Evolutionary conservation across 2,888 invertebrate species (phyloP).

Genomic region (Agrotis segetum): DNA sequence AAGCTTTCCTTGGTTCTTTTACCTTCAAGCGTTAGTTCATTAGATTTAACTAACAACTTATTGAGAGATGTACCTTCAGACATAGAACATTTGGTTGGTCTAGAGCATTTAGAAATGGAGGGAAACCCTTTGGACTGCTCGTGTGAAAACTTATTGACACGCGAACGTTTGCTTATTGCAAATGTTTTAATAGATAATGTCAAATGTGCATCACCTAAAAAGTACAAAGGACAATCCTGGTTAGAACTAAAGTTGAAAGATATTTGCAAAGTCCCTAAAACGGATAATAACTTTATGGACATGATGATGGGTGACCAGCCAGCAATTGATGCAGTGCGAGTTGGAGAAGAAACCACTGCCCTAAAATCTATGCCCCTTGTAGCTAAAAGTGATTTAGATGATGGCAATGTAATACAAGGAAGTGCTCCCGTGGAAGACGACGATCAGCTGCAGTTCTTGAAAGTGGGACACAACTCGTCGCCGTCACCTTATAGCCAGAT

Average conservation of each 20-base stretch:
- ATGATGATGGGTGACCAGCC: constrained; percentile 93
- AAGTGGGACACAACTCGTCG: constrained; percentile 75
- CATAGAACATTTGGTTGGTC: constrained; percentile 87
- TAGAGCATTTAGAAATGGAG: constrained; percentile 92
- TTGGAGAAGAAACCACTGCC: constrained; percentile 82
- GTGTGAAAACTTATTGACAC: constrained; percentile 92
- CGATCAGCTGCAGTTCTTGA: constrained; percentile 83
- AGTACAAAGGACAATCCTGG: constrained; percentile 89
- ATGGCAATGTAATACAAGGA: constrained; percentile 83
- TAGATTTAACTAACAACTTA: constrained; percentile 92
- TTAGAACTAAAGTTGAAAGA: constrained; percentile 90
- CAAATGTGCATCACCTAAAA: constrained; percentile 90
- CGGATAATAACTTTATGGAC: constrained; percentile 84
- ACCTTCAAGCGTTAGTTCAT: constrained; percentile 91
- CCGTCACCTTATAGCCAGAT: constrained; percentile 72
- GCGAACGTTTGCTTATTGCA: constrained; percentile 91
- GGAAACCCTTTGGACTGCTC: constrained; percentile 94
- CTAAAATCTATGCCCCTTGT: constrained; percentile 83
- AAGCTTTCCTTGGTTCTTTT: constrained; percentile 89
- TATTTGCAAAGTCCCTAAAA: constrained; percentile 86
- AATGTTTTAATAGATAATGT: constrained; percentile 90
- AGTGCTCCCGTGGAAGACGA: constrained; percentile 79
- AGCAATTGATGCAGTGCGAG: constrained; percentile 76
- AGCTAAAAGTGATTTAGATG: constrained; percentile 82
- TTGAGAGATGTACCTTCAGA: constrained; percentile 91